Evolutionary conservation across 2,888 invertebrate genomes (phyloP).

Genomic region (Xestia xanthographa): DNA sequence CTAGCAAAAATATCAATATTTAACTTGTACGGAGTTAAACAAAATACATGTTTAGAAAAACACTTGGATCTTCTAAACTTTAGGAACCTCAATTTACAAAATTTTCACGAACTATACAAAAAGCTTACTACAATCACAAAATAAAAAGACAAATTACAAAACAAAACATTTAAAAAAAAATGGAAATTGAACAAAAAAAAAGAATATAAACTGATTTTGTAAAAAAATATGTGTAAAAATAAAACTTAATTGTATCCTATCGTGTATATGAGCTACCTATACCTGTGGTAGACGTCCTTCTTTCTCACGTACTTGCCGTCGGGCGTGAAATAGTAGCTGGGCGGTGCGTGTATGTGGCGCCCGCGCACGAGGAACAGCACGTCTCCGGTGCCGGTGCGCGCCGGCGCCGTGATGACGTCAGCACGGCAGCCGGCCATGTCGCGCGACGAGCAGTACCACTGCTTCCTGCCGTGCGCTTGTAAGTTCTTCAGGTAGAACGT

Average conservation of each 20-base stretch:
- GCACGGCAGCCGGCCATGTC: conserved; percentile 89
- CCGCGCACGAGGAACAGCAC: conserved; percentile 87
- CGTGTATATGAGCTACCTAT: conserved; percentile 79
- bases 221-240: conserved; percentile 54
- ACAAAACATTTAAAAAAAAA: conserved; percentile 15
- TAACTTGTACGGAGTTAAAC: conserved; percentile 18
- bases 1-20: conserved; percentile 25
- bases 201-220: conserved; percentile 39
- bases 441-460: conserved; percentile 88
- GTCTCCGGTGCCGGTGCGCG: conserved; percentile 79
- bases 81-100: conserved; percentile 71
- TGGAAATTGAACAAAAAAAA: conserved; percentile 24
- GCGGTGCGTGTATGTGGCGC: conserved; percentile 86
- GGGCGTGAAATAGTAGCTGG: conserved; percentile 87
- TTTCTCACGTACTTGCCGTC: conserved; percentile 88
- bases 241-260: conserved; percentile 38
- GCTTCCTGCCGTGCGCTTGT: conserved; percentile 87
- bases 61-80: conserved; percentile 41
- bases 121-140: conserved; percentile 38
- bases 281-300: conserved; percentile 87
- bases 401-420: conserved; percentile 87
- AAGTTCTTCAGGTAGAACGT: conserved; percentile 89
- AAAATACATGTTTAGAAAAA: conserved; percentile 27
- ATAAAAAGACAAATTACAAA: conserved; percentile 49
- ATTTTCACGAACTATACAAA: conserved; percentile 46